Base-by-base conservation (phyloP, 1,140 invertebrate genomes). In the Heliothis subflexa region DNA sequence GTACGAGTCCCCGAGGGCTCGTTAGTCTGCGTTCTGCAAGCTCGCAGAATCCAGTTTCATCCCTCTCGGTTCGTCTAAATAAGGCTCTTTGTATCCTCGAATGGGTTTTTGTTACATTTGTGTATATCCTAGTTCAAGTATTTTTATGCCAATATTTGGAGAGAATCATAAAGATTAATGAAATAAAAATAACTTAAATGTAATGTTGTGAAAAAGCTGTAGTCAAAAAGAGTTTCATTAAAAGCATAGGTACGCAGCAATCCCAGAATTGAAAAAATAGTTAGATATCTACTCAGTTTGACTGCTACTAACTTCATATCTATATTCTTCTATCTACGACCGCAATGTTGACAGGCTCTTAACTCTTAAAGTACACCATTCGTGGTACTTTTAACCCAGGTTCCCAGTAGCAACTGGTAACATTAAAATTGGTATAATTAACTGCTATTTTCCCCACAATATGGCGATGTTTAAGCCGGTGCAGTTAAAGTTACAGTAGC, bases 21-120 rank as follows among this genome's bases (percentile, higher is more conserved):
- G 49, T 71, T 71, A 54, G 68, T 9, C 28, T 55, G 68, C 68
- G 49, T 71, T 55, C 55, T 71, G 68, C 68, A 71, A 71, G 66
- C 66, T 28, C 47, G 66, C 47, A 52, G 47, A 70, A 50, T 70
- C 66, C 47, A 50, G 66, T 50, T 70, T 50, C 66, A 70, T 68
- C 66, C 47, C 47, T 70, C 47, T 70, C 47, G 18, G 3, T 52
- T 52, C 47, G 18, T 70, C 16, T 14, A 50, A 3, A 45, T 62
- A 62, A 18, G 50, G 12, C 13, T 28, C 47, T 70, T 47, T 59
- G n/a, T 28, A 5, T 50, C 5, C 18, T 50, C 9, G 64, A 70
- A 52, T 70, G 25, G 47, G 18, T 47, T 66, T 47, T 16, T 18
- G 11, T 47, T 28, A 21, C 10, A 10, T 66, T 21, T 47, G 3